Evolutionary conservation across 2,888 invertebrate species (phyloP).

Genomic region (Hesperia comma): DNA sequence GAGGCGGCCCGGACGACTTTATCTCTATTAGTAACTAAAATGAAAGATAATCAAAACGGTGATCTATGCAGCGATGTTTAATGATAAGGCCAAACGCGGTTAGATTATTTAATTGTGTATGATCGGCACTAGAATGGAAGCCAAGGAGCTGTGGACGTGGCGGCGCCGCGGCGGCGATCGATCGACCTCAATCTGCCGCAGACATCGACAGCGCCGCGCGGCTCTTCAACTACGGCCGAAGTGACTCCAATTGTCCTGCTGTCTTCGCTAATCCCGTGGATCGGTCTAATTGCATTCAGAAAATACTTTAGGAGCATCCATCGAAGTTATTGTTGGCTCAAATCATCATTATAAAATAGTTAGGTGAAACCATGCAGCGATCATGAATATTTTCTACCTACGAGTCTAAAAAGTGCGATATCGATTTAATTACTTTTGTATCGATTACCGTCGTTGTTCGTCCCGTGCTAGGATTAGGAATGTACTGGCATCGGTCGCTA

Average conservation of each 20-base stretch:
- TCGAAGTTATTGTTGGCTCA: background rate
- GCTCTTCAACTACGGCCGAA: background rate
- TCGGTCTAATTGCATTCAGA: too few species aligned
- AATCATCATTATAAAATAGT: background rate
- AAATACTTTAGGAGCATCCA: background rate
- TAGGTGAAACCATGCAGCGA: background rate
- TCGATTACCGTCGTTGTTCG: too few species aligned
- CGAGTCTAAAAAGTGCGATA: too few species aligned
- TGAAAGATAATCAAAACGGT: background rate
- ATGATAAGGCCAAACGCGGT: background rate
- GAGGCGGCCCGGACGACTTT: background rate
- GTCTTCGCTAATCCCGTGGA: too few species aligned
- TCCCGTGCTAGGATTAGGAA: too few species aligned
- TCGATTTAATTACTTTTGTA: too few species aligned
- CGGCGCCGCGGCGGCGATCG: background rate
- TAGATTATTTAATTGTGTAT: background rate
- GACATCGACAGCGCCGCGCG: background rate
- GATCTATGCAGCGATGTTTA: slow-evolving; percentile 1
- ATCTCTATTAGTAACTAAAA: background rate
- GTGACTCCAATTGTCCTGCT: too few species aligned
- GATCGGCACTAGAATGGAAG: background rate
- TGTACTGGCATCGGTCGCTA: too few species aligned
- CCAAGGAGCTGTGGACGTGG: slow-evolving; percentile 6
- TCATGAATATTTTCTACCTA: too few species aligned
- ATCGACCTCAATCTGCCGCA: background rate